Evolutionary conservation across 2,113 vertebrate genomes (phyloP), one percentile per base, ranked within the genome.

Genomic region (Rattus norvegicus): DNA sequence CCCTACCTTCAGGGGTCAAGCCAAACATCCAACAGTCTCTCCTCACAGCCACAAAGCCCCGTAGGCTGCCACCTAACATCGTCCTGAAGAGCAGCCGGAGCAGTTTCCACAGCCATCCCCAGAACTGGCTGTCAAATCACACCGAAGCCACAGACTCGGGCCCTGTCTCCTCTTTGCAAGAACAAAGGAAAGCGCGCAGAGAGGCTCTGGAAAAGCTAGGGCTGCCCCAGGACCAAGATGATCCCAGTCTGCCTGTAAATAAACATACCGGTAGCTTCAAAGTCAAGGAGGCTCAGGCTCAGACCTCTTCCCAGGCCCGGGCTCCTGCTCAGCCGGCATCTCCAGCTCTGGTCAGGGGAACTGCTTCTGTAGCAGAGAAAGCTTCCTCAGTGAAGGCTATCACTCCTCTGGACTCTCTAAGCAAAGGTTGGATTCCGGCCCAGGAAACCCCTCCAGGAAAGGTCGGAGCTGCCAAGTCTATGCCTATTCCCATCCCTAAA

Each of bases 201-300:
- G 99, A 99, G 67, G 99, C 99, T 0, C 89, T 99, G 96, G 98
- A 98, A 94, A 99, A 99, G 97, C 97, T 99, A 7, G 99, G 99
- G 5, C 99, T 99, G 47, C 96, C 99, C 0, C 98, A 98, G 94
- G 98, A 98, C 70, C 95, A 97, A 22, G 63, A 94, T 30, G 96
- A 98, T 10, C 97, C 98, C 16, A 2, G 67, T 1, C 2, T 72
- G 33, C 98, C 94, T 39, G 97, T 97, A 7, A 94, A 86, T 59
- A 98, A 96, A 11, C 95, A 97, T 5, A 84, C 92, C 20, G 96
- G 97, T 84, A 86, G 88, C 11, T 76, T 96, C 94, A 96, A 54
- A 39, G 97, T 97, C 77, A 97, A 95, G 96, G 88, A 96, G 17
- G 39, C 96, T 17, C 54, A 2, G 2, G 43, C 54, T 7, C 94